Percentiles rank a stretch among this genome's conserved stretches.
Evolutionary conservation across 2,888 invertebrate species (phyloP).

Genomic region (Pheosia gnoma): DNA sequence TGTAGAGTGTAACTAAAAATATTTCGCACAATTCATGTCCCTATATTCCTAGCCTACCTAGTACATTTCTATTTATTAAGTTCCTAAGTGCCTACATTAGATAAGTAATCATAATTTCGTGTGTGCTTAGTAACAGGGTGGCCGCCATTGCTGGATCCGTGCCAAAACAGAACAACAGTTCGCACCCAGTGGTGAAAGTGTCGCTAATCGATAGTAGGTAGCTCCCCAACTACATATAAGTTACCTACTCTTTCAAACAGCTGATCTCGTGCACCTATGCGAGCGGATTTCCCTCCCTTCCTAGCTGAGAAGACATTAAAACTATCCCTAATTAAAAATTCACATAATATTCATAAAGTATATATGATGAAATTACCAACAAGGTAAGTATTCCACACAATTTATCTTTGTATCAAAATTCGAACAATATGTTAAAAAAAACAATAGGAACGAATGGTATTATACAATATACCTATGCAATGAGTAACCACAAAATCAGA

Average conservation of each 20-base stretch:
- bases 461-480: too few relatives aligned
- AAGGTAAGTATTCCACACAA: not conserved
- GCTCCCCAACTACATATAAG: constrained; percentile 44
- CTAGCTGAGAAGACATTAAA: not conserved
- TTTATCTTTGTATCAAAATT: not conserved
- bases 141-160: constrained; percentile 59
- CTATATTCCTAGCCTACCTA: too few relatives aligned
- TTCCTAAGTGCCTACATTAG: not conserved
- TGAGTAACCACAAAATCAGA: not conserved
- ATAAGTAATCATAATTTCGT: constrained; percentile 4
- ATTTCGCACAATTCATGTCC: too few relatives aligned
- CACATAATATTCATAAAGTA: not conserved
- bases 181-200: constrained; percentile 66
- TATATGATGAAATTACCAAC: not conserved
- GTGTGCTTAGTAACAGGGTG: constrained; percentile 58
- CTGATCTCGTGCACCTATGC: constrained; percentile 52
- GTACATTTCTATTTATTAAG: too few relatives aligned
- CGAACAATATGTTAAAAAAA: not conserved
- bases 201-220: constrained; percentile 62
- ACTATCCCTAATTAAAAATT: not conserved
- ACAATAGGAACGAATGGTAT: not conserved
- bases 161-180: constrained; percentile 67
- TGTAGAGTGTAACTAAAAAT: too few relatives aligned
- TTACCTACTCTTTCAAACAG: constrained; percentile 45
- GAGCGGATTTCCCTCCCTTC: not conserved